Evolutionary conservation across 2,113 vertebrate genomes (phyloP), one percentile per base, ranked within the genome.

Genomic region (Rhea pennata): DNA sequence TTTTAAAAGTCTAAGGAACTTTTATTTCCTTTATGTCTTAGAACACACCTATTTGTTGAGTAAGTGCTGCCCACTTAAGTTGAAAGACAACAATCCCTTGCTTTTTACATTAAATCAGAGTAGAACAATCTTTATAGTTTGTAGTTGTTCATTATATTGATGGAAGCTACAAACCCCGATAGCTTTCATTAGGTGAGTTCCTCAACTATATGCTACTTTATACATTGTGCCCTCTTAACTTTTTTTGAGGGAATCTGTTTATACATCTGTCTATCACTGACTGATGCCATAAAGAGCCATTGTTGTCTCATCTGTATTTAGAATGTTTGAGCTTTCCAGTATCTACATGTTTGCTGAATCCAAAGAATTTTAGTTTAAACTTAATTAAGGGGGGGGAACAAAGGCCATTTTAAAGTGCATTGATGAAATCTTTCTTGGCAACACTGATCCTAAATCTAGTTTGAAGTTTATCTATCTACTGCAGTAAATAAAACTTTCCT

Each of bases 281-380:
- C 61, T 84, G 83, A 61, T 36, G 36, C 76, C 85, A 76, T 14
- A 73, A 74, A 79, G 75, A 76, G 64, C 82, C 64, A 61, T 87
- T 4, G 19, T 91, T 91, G 92, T 62, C 59, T 92, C 91, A 87
- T 84, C 87, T 92, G 70, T 86, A 67, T 95, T 97, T 94, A 97
- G 89, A 96, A 92, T 88, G 91, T 29, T 92, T 59, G 64, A 82
- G 94, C 90, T 96, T 96, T 95, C 91, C 89, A 96, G 71, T 96
- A 96, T 27, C 27, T 95, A 91, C 72, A 88, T 94, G 56, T 96
- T 98, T 97, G 94, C 96, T 97, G 94, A 97, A 97, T 98, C 96
- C 97, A 97, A 98, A 97, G 96, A 97, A 81, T 97, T 97, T 98
- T 96, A 97, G 84, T 95, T 97, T 61, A 95, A 91, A 96, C 73